These are phyloP conservation scores for Calypte anna DNA, from an alignment of 2,113 vertebrate genomes.

Conservation along the genomic window DNA sequence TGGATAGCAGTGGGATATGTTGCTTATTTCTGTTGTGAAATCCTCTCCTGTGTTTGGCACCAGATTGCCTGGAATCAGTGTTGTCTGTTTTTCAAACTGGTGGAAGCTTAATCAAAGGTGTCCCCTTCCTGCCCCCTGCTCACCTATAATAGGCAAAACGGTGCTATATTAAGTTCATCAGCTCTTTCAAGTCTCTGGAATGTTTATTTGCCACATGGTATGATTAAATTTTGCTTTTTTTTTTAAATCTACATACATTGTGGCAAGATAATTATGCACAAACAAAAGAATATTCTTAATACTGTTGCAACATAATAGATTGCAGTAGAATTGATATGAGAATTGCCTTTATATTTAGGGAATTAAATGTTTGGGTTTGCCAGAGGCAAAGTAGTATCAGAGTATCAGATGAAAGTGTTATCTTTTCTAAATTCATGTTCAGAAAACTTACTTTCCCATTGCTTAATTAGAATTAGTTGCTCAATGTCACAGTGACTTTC, in stretches of 20 bases:
- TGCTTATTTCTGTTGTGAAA: background rate
- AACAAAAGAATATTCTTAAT: background rate
- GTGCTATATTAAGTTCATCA: background rate
- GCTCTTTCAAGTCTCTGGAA: background rate
- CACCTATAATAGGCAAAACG: background rate
- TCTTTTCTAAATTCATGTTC: background rate
- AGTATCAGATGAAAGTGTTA: background rate
- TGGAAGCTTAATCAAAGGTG: background rate
- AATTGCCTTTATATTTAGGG: background rate
- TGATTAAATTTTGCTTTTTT: background rate
- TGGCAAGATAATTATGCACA: background rate
- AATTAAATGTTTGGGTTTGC: background rate
- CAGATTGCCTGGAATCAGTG: background rate
- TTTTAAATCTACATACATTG: background rate
- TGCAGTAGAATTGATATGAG: background rate
- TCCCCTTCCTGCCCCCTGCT: background rate
- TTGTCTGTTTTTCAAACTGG: background rate
- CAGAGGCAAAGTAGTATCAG: background rate
- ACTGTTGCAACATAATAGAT: background rate
- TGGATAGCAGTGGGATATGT: background rate
- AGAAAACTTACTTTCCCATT: background rate
- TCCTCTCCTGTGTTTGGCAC: background rate
- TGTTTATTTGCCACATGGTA: background rate
- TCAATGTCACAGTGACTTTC: background rate
- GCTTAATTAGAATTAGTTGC: background rate